A percentile compares a stretch with the other conserved stretches of the same genome.
Conservation (phyloP, 2,113 vertebrate species). For the Panthera leo region DNA sequence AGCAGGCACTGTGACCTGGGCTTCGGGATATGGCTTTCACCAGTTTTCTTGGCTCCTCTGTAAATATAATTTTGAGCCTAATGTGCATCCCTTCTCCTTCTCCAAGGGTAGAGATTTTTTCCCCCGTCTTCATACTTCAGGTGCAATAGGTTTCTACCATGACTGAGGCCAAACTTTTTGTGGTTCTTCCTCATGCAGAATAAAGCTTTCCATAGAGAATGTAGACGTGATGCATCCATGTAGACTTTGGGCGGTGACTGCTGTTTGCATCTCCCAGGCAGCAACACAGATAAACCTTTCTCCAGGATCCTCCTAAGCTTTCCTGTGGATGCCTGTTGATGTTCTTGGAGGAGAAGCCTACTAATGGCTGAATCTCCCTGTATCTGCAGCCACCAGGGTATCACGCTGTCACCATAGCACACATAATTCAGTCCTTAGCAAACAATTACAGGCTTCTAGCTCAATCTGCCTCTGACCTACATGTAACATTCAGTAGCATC, state of each 20-base stretch:
- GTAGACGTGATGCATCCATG: background rate
- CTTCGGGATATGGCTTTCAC: background rate
- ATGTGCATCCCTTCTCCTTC: background rate
- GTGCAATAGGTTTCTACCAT: background rate
- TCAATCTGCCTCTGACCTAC: background rate
- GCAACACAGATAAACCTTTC: background rate
- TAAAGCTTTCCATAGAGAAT: background rate
- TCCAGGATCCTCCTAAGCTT: background rate
- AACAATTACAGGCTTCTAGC: background rate
- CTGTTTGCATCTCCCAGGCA: background rate
- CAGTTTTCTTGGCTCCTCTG: background rate
- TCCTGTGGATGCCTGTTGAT: background rate
- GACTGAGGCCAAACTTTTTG: background rate
- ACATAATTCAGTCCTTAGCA: background rate
- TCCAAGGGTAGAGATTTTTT: too few species aligned
- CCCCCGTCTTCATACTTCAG: background rate
- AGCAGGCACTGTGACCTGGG: background rate
- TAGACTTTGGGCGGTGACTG: fast-evolving
- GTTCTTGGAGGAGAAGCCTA: background rate
- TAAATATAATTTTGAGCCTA: background rate
- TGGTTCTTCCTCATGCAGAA: background rate
- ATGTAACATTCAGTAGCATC: fast-evolving
- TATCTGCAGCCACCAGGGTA: background rate
- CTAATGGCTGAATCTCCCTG: background rate
- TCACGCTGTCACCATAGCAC: background rate